These are phyloP conservation scores for Pseudopodoces humilis DNA, from an alignment of 2,113 vertebrate genomes.

Conservation along the genomic window DNA sequence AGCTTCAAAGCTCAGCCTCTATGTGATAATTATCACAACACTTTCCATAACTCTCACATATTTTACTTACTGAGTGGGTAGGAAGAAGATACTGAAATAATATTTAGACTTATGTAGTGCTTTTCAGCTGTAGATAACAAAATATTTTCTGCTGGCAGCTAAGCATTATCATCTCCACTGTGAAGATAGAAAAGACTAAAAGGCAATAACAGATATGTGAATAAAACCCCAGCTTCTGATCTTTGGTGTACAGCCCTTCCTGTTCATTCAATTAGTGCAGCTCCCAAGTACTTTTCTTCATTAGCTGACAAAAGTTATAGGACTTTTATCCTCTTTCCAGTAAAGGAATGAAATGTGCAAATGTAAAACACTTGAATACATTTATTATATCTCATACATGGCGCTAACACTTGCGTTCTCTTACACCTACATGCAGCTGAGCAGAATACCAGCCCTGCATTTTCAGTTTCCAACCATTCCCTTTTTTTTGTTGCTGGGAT, in stretches of 20 bases:
- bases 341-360: neutral
- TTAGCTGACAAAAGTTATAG: neutral
- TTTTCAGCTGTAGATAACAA: slow-evolving; percentile 8
- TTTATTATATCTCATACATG: neutral
- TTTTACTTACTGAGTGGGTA: slow-evolving; percentile 25
- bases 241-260: neutral
- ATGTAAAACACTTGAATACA: neutral
- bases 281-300: neutral
- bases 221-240: neutral
- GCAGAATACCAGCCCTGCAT: neutral
- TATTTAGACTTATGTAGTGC: slow-evolving; percentile 29
- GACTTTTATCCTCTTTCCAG: neutral
- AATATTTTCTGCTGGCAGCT: slow-evolving; percentile 32
- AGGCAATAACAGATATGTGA: neutral
- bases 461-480: neutral
- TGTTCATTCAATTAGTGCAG: neutral
- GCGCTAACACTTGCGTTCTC: neutral
- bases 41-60: neutral
- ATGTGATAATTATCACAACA: slow-evolving; percentile 23
- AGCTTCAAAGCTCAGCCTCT: slow-evolving; percentile 9
- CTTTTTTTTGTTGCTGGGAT: neutral
- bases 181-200: neutral
- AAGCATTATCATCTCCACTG: neutral
- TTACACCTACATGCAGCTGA: neutral
- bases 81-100: slow-evolving; percentile 29